Conservation (phyloP, 2,113 vertebrate genomes). For the Neotragus moschatus region DNA sequence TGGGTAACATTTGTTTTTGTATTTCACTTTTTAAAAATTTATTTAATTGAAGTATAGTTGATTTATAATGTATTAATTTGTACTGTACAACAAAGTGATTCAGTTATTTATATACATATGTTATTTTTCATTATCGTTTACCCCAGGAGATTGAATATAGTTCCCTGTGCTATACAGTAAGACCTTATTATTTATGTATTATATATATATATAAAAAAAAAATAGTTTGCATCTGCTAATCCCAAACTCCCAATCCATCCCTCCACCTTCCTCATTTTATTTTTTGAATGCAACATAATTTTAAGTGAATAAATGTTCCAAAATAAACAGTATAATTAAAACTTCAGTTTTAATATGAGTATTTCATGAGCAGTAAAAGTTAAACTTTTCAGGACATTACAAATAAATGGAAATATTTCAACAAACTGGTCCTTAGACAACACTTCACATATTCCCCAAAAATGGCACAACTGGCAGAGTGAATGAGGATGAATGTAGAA, state of each 20-base stretch:
- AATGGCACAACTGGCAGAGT: not conserved
- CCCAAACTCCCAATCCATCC: not conserved
- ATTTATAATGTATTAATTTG: not conserved
- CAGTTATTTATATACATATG: not conserved
- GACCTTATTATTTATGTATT: not conserved
- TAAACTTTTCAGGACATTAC: not conserved
- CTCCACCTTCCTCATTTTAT: not conserved
- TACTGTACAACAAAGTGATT: not conserved
- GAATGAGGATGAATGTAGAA: not conserved
- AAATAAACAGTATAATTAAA: not conserved
- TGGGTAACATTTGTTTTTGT: not conserved
- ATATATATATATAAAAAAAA: rapidly evolving
- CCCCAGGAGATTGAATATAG: not conserved
- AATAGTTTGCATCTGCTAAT: not conserved
- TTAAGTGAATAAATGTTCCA: not conserved
- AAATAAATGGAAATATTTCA: not conserved
- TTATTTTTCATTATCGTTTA: not conserved
- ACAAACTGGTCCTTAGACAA: not conserved
- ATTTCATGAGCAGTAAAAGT: not conserved
- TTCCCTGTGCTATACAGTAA: not conserved
- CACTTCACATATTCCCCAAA: not conserved
- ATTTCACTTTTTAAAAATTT: not conserved
- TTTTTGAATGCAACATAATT: not conserved
- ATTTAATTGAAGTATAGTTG: not conserved
- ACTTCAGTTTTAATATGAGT: not conserved